A percentile compares a stretch with the other conserved stretches of the same genome.
phyloP scores from a whole-genome alignment of 2,797 vertebrate species.

The Mus spretus region DNA sequence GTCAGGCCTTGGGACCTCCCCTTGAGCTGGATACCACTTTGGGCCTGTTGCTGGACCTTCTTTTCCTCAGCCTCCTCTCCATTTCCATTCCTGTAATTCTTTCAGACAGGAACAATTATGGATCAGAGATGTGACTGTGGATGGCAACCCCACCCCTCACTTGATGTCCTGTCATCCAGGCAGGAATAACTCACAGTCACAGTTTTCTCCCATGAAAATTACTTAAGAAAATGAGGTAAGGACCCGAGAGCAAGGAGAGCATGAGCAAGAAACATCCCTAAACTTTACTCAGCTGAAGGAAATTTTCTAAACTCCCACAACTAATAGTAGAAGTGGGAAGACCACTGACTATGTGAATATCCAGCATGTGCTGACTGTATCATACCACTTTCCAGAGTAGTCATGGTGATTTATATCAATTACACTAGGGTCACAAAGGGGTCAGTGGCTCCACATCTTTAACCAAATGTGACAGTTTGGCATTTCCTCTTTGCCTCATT shows the following conservation, averaged over 20 bases:
- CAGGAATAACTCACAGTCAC: neutral
- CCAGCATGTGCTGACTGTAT: neutral
- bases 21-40: no score
- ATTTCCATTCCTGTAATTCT: no score
- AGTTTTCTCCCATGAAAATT: constrained; percentile 22
- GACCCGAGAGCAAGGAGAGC: neutral
- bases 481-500: neutral
- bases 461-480: neutral
- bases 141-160: no score
- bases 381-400: neutral
- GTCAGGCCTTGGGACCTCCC: no score
- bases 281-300: neutral
- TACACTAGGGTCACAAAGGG: neutral
- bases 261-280: neutral
- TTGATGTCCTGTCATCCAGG: no score
- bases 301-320: neutral
- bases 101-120: no score
- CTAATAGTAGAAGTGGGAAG: no score
- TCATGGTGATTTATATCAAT: neutral
- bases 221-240: neutral
- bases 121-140: no score
- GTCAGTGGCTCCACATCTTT: neutral
- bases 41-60: no score
- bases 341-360: neutral
- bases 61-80: no score